A percentile compares a stretch with the other conserved stretches of the same genome.
These are phyloP conservation scores for Tachyglossus aculeatus DNA, from an alignment of 2,797 vertebrate species.

Conservation along the genomic window DNA sequence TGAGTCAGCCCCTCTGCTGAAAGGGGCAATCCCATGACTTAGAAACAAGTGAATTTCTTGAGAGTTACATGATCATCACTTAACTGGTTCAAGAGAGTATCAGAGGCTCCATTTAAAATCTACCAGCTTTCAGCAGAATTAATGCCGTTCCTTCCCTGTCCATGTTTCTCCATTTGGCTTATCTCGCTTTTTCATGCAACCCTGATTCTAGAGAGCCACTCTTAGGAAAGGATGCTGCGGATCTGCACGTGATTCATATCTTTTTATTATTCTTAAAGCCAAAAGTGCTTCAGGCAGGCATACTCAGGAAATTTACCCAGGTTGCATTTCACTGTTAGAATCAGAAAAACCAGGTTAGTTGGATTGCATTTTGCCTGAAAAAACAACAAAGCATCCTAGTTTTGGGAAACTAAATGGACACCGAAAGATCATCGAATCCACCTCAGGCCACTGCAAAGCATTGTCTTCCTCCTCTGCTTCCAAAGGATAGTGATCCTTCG, in stretches of 20 bases:
- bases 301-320: fast-evolving
- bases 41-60: not conserved
- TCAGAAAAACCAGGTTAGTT: no score
- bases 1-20: not conserved
- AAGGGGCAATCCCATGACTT: not conserved
- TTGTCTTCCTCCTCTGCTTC: no score
- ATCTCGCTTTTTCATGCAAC: not conserved
- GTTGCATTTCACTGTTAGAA: no score
- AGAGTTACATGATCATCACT: not conserved
- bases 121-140: fast-evolving
- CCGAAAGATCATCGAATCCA: no score
- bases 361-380: no score
- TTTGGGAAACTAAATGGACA: no score
- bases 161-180: not conserved
- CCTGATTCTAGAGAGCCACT: not conserved
- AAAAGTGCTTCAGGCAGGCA: not conserved
- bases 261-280: not conserved
- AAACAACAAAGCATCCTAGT: no score
- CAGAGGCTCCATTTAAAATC: fast-evolving
- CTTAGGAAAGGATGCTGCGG: not conserved
- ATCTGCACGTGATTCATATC: not conserved
- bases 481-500: no score
- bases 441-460: no score
- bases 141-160: fast-evolving
- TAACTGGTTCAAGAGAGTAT: not conserved